Base-by-base conservation (phyloP, 92 coral and sea anemone species). In the Zoanthus sociatus region DNA sequence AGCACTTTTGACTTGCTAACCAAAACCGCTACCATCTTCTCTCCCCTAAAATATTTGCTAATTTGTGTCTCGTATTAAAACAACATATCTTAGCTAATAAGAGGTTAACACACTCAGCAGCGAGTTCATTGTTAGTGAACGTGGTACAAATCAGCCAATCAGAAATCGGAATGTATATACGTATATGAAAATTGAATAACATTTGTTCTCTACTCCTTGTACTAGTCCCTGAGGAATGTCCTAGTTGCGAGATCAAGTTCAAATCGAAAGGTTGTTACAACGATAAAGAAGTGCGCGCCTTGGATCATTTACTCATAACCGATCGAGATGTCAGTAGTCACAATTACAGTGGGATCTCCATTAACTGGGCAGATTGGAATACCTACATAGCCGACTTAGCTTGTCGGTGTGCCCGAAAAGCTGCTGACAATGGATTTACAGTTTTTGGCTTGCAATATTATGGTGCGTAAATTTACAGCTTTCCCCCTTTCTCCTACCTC, bases 211-310 rank as follows among this genome's bases (percentile, higher is more conserved):
- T 71, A 14, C 47, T 45, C 55, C 18, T 45, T 9, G 9, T 31
- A 7, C 4, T 21, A 79, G 84, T 70, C 9, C 73, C 84, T 7
- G 70, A 37, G 64, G 84, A 79, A 45, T 79, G 84, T 31, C 84
- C 84, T 0, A 66, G 18, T 9, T 79, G 84, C 13, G 55, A 64
- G 2, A 47, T 66, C 13, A 63, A 79, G 70, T 79, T 79, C 61
- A 79, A 64, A 56, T 58, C 84, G 60, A 46, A 79, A 79, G 84
- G 84, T 7, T 79, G 84, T 16, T 79, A 64, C 84, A 44, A 48
- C 14, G 84, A 79, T 61, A 63, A 64, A 45, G 84, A 79, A 21
- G 56, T 6, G 2, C 56, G 84, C 7, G 84, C 84, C 44, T 47
- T 79, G 74, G 74, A 64, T 14, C 74, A 79, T 1, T 55, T 79